Conservation (phyloP, 1,140 invertebrate genomes). For the Trichonephila inaurata region DNA sequence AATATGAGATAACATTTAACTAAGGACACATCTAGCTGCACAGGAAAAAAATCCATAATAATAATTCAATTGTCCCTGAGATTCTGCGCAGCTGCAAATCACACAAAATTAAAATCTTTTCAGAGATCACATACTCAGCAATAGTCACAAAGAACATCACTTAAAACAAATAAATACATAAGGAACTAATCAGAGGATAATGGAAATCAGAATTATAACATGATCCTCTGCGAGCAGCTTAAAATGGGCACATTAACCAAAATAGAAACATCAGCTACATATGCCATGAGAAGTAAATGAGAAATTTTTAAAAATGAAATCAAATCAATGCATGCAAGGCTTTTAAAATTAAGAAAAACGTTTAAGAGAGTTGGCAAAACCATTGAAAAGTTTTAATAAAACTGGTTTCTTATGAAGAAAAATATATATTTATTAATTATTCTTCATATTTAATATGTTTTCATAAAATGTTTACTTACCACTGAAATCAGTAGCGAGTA, state of each 20-base stretch:
- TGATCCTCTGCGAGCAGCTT: not conserved
- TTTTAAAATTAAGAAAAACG: too few species aligned
- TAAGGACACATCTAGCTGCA: slow-evolving; percentile 39
- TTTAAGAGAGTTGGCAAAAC: too few species aligned
- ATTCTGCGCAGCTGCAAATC: slow-evolving; percentile 58
- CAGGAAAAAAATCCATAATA: slow-evolving; percentile 41
- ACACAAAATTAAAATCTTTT: slow-evolving; percentile 7
- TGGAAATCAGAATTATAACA: not conserved
- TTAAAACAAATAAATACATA: slow-evolving; percentile 55
- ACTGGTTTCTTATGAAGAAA: too few species aligned
- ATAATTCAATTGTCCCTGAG: slow-evolving; percentile 59
- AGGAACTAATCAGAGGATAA: slow-evolving; percentile 21
- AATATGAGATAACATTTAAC: not conserved
- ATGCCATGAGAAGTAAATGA: not conserved
- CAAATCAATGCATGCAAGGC: not conserved
- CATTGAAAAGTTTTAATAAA: too few species aligned
- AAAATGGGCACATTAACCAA: not conserved
- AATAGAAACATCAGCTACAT: not conserved
- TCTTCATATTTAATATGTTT: too few species aligned
- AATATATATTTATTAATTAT: too few species aligned
- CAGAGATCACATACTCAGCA: slow-evolving; percentile 46
- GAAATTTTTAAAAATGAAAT: not conserved
- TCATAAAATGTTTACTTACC: too few species aligned
- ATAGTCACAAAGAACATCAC: not conserved
- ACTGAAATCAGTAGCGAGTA: too few species aligned